Evolutionary conservation across 1,140 invertebrate species (phyloP).

Genomic region (Drosophila busckii): DNA sequence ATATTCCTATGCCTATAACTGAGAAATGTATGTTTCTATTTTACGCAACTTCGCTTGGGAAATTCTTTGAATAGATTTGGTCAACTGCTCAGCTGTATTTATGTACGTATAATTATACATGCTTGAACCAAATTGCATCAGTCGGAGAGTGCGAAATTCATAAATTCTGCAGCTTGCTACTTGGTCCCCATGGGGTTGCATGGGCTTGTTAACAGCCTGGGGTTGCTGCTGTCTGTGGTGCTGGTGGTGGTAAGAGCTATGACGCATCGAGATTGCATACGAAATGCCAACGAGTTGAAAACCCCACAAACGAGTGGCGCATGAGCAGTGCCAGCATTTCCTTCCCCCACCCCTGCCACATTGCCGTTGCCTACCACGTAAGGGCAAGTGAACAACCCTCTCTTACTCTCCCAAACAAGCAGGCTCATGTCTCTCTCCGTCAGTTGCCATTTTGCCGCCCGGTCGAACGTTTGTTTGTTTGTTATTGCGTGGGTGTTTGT

Average conservation of each 20-base stretch:
- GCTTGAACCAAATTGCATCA: no score
- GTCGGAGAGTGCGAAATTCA: slow-evolving; percentile 6
- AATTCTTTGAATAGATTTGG: no score
- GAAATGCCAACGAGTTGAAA: slow-evolving; percentile 65
- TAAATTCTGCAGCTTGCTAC: slow-evolving; percentile 8
- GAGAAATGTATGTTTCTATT: no score
- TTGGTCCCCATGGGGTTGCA: slow-evolving; percentile 38
- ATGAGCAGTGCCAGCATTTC: slow-evolving; percentile 32
- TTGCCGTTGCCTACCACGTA: no score
- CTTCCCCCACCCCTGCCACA: not conserved
- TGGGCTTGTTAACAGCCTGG: slow-evolving; percentile 1
- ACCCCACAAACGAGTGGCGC: slow-evolving; percentile 34
- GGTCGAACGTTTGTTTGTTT: slow-evolving; percentile 56
- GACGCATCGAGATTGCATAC: not conserved
- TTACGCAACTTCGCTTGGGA: no score
- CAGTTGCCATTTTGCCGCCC: slow-evolving; percentile 64
- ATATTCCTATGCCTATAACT: slow-evolving; percentile 21
- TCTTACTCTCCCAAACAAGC: slow-evolving; percentile 1
- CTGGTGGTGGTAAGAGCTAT: slow-evolving; percentile 1
- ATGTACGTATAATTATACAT: no score
- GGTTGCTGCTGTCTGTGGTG: not conserved
- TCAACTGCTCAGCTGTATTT: no score
- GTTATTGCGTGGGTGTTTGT: slow-evolving; percentile 34
- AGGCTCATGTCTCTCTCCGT: slow-evolving; percentile 23
- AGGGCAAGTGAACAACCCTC: not conserved